phyloP scores from a whole-genome alignment of 2,888 invertebrate genomes.

The Heteromyza rotundicornis region DNA sequence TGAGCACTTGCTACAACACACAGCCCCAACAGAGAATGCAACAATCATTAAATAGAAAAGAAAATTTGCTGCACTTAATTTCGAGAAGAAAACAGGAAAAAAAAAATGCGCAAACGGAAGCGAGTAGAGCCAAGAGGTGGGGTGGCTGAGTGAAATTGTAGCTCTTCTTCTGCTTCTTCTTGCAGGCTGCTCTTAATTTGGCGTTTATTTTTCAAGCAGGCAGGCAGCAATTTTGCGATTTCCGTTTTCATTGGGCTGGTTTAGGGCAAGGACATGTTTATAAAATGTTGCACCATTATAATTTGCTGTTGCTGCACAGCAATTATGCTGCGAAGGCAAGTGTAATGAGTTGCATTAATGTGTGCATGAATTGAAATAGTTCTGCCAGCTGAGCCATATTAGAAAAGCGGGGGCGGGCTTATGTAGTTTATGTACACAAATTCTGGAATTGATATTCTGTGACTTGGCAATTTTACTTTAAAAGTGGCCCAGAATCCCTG shows the following conservation, averaged over 20 bases:
- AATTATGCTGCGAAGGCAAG: constrained; percentile 3
- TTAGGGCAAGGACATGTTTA: constrained; percentile 6
- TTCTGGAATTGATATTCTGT: too few relatives aligned
- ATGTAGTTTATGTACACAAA: too few relatives aligned
- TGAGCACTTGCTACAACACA: not conserved
- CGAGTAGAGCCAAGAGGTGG: too few relatives aligned
- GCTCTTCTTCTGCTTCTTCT: not conserved
- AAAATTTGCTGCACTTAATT: constrained; percentile 5
- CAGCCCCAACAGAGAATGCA: not conserved
- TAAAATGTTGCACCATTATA: not conserved
- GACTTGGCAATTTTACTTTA: too few relatives aligned
- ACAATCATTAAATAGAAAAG: constrained; percentile 4
- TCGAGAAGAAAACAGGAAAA: not conserved
- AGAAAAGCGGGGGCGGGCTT: too few relatives aligned
- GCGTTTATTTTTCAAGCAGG: not conserved
- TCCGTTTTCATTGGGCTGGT: not conserved
- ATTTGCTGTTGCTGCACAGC: not conserved
- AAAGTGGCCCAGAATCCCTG: too few relatives aligned
- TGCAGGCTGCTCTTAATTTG: not conserved
- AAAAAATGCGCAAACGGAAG: too few relatives aligned
- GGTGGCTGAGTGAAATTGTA: not conserved
- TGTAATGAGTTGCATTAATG: constrained; percentile 2
- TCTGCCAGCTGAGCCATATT: not conserved
- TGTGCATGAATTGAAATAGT: not conserved
- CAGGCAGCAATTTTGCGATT: not conserved